phyloP scores from a whole-genome alignment of 2,888 invertebrate genomes.

The Pyrrhia umbra region DNA sequence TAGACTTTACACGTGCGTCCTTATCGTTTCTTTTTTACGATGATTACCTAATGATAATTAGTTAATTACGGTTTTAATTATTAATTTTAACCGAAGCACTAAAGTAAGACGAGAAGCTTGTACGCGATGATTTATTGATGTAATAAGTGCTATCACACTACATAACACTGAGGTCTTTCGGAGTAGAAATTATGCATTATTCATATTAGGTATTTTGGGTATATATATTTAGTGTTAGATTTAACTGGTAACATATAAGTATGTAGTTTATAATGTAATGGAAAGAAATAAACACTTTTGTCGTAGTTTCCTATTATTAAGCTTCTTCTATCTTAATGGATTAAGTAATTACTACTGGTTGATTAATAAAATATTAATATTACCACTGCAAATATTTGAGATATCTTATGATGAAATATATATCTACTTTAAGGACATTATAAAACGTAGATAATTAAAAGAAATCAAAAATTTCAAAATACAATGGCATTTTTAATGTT shows the following conservation, averaged over 20 bases:
- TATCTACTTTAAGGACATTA: constrained; percentile 91
- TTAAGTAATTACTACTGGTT: constrained; percentile 90
- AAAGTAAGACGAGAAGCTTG: constrained; percentile 88
- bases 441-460: constrained; percentile 91
- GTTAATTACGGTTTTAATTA: constrained; percentile 91
- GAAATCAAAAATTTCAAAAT: constrained; percentile 90
- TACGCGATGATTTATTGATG: constrained; percentile 87
- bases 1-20: constrained; percentile 88
- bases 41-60: constrained; percentile 90
- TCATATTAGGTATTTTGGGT: constrained; percentile 91
- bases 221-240: constrained; percentile 89
- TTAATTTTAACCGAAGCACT: constrained; percentile 89
- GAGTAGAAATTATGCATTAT: constrained; percentile 90
- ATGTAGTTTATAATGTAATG: constrained; percentile 90
- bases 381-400: constrained; percentile 91
- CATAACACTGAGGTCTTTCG: constrained; percentile 87
- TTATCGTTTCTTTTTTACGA: constrained; percentile 86
- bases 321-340: constrained; percentile 90
- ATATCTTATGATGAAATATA: constrained; percentile 91
- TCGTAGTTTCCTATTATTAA: constrained; percentile 90
- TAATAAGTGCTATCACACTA: constrained; percentile 87
- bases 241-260: constrained; percentile 90
- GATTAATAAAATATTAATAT: constrained; percentile 90
- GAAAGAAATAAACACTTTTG: constrained; percentile 88
- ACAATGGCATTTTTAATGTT: constrained; percentile 89